phyloP scores from a whole-genome alignment of 2,797 vertebrate species.

The Melanotaenia maccullochi region DNA sequence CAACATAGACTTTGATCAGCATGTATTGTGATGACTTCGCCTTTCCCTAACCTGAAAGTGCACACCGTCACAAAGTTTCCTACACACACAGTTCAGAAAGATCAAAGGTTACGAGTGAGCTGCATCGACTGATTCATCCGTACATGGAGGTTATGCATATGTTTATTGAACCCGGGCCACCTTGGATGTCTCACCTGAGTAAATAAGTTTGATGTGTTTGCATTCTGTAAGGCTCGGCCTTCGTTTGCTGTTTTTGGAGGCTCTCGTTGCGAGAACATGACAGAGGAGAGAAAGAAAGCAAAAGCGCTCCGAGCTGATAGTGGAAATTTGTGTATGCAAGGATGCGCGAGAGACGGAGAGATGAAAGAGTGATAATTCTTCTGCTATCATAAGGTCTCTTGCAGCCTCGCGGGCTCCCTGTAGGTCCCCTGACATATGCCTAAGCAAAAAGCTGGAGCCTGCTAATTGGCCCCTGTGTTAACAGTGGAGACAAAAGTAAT shows the following conservation, averaged over 20 bases:
- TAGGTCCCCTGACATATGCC: slow-evolving; percentile 76
- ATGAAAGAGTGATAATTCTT: slow-evolving; percentile 82
- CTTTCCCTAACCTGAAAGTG: slow-evolving; percentile 50
- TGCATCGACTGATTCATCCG: slow-evolving; percentile 54
- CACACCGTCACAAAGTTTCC: slow-evolving; percentile 36
- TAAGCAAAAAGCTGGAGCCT: slow-evolving; percentile 75
- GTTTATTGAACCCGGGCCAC: slow-evolving; percentile 58
- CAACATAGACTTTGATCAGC: slow-evolving; percentile 55
- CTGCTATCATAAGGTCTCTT: slow-evolving; percentile 78
- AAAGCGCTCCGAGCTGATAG: slow-evolving; percentile 52
- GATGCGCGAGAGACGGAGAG: slow-evolving; percentile 68
- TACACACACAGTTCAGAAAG: slow-evolving; percentile 34
- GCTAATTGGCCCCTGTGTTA: slow-evolving; percentile 85
- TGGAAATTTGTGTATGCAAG: slow-evolving; percentile 57
- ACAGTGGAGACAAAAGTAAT: slow-evolving; percentile 56
- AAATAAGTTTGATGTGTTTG: slow-evolving; percentile 53
- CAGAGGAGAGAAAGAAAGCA: slow-evolving; percentile 28
- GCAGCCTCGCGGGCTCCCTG: slow-evolving; percentile 77
- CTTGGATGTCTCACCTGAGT: slow-evolving; percentile 32
- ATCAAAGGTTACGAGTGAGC: slow-evolving; percentile 59
- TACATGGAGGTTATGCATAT: slow-evolving; percentile 61
- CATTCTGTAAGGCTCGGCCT: slow-evolving; percentile 30
- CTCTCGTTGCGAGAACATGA: not conserved
- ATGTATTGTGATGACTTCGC: slow-evolving; percentile 69
- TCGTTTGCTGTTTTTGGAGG: slow-evolving; percentile 49